These are phyloP conservation scores for Callipepla squamata DNA, from an alignment of 2,113 vertebrate species.

Conservation along the genomic window DNA sequence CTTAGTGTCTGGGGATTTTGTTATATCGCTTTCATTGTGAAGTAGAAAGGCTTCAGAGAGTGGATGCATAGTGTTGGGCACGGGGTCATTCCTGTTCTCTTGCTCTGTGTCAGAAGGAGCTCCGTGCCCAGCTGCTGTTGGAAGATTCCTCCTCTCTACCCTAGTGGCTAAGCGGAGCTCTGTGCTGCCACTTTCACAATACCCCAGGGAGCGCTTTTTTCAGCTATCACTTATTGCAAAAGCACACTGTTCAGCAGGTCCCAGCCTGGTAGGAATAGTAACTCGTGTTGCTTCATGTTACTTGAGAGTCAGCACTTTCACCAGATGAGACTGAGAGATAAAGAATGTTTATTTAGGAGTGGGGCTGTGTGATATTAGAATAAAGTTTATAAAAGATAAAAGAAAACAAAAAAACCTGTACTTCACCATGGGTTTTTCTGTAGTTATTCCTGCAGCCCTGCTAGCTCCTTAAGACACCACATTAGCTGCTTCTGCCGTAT, in stretches of 20 bases:
- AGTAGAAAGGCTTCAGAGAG: neutral
- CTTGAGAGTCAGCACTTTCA: neutral
- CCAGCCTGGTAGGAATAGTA: neutral
- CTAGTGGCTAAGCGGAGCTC: neutral
- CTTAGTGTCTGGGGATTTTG: fast-evolving
- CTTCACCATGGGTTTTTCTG: neutral
- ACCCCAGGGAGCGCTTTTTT: neutral
- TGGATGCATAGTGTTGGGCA: too few species aligned
- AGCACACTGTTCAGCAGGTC: neutral
- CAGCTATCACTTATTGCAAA: neutral
- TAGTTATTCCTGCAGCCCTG: neutral
- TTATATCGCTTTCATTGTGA: fast-evolving
- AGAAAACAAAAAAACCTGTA: neutral
- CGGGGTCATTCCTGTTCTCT: neutral
- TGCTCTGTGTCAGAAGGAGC: neutral
- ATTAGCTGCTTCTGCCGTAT: neutral
- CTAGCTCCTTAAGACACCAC: neutral
- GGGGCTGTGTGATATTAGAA: neutral
- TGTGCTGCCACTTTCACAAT: neutral
- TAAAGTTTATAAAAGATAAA: neutral
- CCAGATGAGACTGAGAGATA: neutral
- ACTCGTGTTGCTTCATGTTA: neutral
- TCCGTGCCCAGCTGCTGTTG: neutral
- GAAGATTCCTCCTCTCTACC: neutral
- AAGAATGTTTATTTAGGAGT: neutral